A percentile compares a stretch with the other conserved stretches of the same genome.
phyloP scores from a whole-genome alignment of 2,113 vertebrate genomes.

The Larimichthys polyactis region DNA sequence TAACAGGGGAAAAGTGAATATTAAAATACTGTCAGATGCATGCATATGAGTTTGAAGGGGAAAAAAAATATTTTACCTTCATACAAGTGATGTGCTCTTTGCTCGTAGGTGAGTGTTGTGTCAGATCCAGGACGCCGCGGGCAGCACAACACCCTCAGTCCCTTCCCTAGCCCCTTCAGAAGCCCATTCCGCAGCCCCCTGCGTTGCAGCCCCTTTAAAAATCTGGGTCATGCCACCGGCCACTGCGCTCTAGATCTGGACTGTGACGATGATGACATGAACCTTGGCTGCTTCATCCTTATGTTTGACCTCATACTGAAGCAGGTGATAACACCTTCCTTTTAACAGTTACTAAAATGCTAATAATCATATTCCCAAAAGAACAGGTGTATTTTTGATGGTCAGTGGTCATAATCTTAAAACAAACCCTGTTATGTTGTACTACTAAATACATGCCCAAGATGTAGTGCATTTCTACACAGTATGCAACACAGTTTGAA shows the following conservation, averaged over 20 bases:
- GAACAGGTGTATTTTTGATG: background rate
- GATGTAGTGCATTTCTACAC: background rate
- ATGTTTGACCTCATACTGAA: slow-evolving; percentile 99
- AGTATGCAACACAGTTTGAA: background rate
- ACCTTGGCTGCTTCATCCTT: slow-evolving; percentile 98
- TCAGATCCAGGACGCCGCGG: slow-evolving; percentile 95
- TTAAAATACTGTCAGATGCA: background rate
- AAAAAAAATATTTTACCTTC: slow-evolving; percentile 10
- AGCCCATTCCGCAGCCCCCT: slow-evolving; percentile 95
- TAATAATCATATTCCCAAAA: background rate
- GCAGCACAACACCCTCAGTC: slow-evolving; percentile 93
- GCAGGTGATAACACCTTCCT: slow-evolving; percentile 86
- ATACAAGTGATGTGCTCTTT: background rate
- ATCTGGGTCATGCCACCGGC: slow-evolving; percentile 90
- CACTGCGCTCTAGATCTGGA: slow-evolving; percentile 94
- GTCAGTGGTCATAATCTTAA: background rate
- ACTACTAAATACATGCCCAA: background rate
- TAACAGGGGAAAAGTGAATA: background rate
- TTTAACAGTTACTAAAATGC: background rate
- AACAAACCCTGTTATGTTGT: background rate
- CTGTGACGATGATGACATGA: slow-evolving; percentile 98
- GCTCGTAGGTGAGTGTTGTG: slow-evolving; percentile 91
- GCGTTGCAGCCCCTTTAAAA: slow-evolving; percentile 94
- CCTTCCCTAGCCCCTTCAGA: slow-evolving; percentile 97
- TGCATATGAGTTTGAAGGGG: background rate